Percentiles rank a stretch among this genome's conserved stretches.
These are phyloP conservation scores for Limanda limanda DNA, from an alignment of 2,113 vertebrate genomes.

Conservation along the genomic window DNA sequence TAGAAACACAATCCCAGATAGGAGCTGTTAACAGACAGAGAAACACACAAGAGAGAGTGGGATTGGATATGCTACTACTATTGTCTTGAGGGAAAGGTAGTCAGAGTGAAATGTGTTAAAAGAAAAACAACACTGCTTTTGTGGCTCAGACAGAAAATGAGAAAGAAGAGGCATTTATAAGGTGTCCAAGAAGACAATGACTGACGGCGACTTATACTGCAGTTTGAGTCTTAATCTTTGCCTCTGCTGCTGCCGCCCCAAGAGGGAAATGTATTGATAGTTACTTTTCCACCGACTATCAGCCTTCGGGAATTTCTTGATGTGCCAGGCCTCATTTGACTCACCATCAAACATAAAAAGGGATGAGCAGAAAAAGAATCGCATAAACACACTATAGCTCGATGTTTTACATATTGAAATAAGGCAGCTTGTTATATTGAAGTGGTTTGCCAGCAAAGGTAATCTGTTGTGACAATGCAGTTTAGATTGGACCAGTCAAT, in stretches of 20 bases:
- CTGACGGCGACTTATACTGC: background rate
- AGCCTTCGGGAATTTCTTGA: conserved; percentile 55
- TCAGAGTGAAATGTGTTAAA: conserved; percentile 26
- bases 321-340: conserved; percentile 53
- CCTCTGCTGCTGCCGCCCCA: background rate
- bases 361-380: conserved; percentile 26
- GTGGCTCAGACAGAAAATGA: conserved; percentile 22
- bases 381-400: conserved; percentile 46
- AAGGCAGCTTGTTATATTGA: conserved; percentile 54
- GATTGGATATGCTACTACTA: conserved; percentile 7
- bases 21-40: conserved; percentile 41
- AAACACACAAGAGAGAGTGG: conserved; percentile 14
- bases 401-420: conserved; percentile 37
- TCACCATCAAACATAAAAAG: conserved; percentile 55
- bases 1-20: conserved; percentile 26
- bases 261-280: conserved; percentile 24
- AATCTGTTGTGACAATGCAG: conserved; percentile 67
- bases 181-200: conserved; percentile 21
- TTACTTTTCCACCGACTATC: conserved; percentile 39
- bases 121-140: conserved; percentile 20
- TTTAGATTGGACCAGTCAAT: conserved; percentile 61
- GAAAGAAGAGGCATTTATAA: conserved; percentile 17
- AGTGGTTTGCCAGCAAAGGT: conserved; percentile 49
- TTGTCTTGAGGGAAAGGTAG: conserved; percentile 31
- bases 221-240: background rate